Conservation (phyloP, 2,888 invertebrate genomes). For the Lithodes maja region DNA sequence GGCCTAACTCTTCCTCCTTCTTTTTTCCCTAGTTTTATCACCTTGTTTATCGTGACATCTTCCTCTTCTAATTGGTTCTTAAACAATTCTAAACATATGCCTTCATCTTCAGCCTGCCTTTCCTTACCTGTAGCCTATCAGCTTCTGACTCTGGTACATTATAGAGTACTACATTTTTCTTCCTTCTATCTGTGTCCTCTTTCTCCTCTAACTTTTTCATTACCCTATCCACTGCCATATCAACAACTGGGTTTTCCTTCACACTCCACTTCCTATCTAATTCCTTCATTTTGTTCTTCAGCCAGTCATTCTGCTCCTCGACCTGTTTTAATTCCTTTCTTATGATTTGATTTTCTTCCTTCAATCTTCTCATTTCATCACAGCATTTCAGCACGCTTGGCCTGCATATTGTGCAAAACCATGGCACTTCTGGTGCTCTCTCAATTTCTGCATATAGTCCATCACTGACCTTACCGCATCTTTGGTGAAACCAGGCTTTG, state of each 20-base stretch:
- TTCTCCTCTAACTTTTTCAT: neutral
- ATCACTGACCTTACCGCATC: too few relatives aligned
- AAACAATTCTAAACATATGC: neutral
- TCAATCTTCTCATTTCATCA: too few relatives aligned
- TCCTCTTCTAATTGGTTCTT: neutral
- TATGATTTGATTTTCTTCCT: too few relatives aligned
- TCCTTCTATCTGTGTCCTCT: neutral
- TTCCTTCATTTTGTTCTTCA: neutral
- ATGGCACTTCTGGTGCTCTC: too few relatives aligned
- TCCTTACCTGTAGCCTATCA: neutral
- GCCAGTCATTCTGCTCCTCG: neutral
- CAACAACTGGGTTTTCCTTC: neutral
- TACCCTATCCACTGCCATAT: neutral
- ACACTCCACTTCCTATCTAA: neutral
- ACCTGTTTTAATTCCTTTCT: too few relatives aligned
- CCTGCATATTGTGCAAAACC: too few relatives aligned
- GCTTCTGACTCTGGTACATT: neutral
- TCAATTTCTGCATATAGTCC: too few relatives aligned
- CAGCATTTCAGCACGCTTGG: too few relatives aligned
- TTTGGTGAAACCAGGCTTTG: too few relatives aligned
- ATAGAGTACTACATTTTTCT: neutral
- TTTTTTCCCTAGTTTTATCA: neutral
- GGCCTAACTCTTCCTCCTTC: neutral
- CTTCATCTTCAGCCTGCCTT: neutral
- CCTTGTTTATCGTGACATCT: neutral